Evolutionary conservation across 2,797 vertebrate genomes (phyloP), one percentile per base, ranked within the genome.

Genomic region (Schizopygopsis malacanthus): DNA sequence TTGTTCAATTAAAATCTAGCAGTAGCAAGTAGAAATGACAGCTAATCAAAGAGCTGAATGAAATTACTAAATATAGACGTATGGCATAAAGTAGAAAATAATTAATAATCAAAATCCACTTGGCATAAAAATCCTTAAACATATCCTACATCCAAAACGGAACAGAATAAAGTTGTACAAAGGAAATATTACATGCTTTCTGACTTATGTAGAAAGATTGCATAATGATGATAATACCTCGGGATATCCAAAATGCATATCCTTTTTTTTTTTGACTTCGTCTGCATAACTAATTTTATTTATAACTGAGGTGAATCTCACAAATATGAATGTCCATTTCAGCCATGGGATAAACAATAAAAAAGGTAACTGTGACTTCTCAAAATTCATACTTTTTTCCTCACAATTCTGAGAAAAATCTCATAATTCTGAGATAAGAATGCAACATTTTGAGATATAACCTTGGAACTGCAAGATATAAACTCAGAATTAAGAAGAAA

Each of bases 211-310:
- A 89, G 80, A 86, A 90, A 89, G 82, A 86, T 90, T 90, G 90
- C 90, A 90, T 90, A 90, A 88, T 89, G 82, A 88, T 90, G 83
- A 81, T 39, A 75, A 90, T 87, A 90, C 81, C 86, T 86, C 81
- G 71, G 77, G 79, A 88, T 72, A 85, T 89, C 85, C 87, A 86
- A 88, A 90, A 88, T 90, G 90, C 90, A 88, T 86, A 87, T 87
- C 76, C 71, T 69, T 86, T 59, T 70, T 79, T 59, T 80, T 83
- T 84, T 71, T 50, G n/a, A 33, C 39, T 61, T 70, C 15, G 15
- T 39, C 54, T 45, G 61, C 71, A 22, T 65, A 52, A 45, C 39
- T 71, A 22, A 69, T 79, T 45, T 28, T 33, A 78, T 78, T 79
- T 10, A 50, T 33, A 2, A 70, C 47, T 33, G 11, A 33, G 65